Percentiles rank a stretch among this genome's conserved stretches.
Evolutionary conservation across 1,140 invertebrate species (phyloP).

Genomic region (Scylla paramamosain): DNA sequence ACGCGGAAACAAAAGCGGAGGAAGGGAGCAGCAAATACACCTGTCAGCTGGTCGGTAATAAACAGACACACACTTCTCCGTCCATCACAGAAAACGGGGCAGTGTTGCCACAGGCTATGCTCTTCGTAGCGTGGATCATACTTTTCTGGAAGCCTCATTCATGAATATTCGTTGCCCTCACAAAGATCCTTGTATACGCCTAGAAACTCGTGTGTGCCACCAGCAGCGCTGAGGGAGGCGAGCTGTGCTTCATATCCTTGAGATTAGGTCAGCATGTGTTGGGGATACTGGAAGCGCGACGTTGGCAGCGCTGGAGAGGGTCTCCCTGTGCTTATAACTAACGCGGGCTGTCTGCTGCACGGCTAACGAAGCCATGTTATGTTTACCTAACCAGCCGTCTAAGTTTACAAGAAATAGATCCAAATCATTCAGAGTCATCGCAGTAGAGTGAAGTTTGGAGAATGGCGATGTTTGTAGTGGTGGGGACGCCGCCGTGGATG

Average conservation of each 20-base stretch:
- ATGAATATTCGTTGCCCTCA: neutral
- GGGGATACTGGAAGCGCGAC: constrained; percentile 14
- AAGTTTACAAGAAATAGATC: constrained; percentile 74
- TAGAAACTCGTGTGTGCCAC: neutral
- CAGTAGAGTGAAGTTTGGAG: constrained; percentile 21
- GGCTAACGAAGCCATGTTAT: constrained; percentile 75
- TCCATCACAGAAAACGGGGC: constrained; percentile 73
- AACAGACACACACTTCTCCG: constrained; percentile 76
- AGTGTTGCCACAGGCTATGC: constrained; percentile 59
- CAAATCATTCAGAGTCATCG: constrained; percentile 68
- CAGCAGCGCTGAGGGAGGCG: neutral
- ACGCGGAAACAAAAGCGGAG: constrained; percentile 73
- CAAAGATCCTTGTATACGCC: neutral
- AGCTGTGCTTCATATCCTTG: neutral
- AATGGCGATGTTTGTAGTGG: neutral
- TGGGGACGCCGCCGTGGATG: neutral
- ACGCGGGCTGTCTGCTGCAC: constrained; percentile 71
- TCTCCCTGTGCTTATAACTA: constrained; percentile 75
- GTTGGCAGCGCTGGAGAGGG: constrained; percentile 61
- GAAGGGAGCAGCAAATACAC: constrained; percentile 74
- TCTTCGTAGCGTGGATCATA: neutral
- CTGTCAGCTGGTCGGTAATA: constrained; percentile 73
- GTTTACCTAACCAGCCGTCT: constrained; percentile 71
- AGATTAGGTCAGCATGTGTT: constrained; percentile 13
- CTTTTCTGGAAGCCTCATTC: constrained; percentile 13